phyloP scores from a whole-genome alignment of 2,113 vertebrate genomes.

The Myotis brandtii region DNA sequence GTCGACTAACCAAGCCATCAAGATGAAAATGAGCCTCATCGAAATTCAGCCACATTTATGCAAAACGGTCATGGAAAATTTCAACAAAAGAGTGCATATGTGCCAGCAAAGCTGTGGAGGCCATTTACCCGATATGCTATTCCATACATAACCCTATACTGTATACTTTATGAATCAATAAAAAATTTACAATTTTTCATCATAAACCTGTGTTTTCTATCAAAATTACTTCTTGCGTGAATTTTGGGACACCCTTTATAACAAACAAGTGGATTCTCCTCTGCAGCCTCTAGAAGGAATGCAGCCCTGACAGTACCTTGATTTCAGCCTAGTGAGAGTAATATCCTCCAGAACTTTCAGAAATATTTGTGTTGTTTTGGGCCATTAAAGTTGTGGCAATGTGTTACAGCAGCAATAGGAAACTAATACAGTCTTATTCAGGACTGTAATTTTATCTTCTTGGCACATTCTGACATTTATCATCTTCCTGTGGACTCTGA shows the following conservation, averaged over 20 bases:
- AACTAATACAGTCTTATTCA: neutral
- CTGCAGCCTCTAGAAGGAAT: neutral
- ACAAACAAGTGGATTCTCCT: neutral
- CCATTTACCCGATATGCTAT: too few species aligned
- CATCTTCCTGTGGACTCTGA: neutral
- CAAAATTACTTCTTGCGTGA: too few species aligned
- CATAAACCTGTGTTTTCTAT: too few species aligned
- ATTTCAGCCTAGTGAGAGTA: neutral
- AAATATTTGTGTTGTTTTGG: neutral
- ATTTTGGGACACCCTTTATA: neutral
- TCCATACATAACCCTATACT: too few species aligned
- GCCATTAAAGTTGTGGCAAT: neutral
- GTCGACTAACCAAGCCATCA: too few species aligned
- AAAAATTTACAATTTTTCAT: too few species aligned
- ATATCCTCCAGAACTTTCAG: neutral
- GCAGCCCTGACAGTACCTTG: neutral
- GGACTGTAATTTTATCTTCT: conserved; percentile 35
- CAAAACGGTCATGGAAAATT: too few species aligned
- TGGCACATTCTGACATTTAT: neutral
- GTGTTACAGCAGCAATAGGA: neutral
- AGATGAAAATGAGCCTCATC: too few species aligned
- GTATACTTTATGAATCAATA: too few species aligned
- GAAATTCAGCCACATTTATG: too few species aligned
- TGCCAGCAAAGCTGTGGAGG: too few species aligned
- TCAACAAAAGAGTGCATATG: too few species aligned